phyloP scores from a whole-genome alignment of 2,888 invertebrate genomes.

The Monoplex corrugatus region DNA sequence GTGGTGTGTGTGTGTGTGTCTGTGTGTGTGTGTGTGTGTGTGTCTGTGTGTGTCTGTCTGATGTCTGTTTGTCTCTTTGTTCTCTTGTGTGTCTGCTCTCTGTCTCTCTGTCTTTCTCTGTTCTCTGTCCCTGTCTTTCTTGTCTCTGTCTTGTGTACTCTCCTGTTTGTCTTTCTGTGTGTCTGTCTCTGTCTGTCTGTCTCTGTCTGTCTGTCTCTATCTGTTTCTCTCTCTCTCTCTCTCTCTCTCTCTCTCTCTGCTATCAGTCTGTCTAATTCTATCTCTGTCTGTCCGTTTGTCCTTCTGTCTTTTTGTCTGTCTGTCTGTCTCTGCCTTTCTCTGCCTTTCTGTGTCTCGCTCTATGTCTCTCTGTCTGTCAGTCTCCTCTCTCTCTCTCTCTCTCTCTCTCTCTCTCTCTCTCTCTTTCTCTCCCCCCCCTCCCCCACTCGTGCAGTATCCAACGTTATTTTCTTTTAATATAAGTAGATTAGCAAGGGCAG shows the following conservation, averaged over 20 bases:
- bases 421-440: no score
- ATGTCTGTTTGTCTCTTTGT: no score
- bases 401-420: not conserved
- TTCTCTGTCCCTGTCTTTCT: not conserved
- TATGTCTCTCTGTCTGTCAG: not conserved
- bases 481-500: no score
- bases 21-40: no score
- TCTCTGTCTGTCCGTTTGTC: not conserved
- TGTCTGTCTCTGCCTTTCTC: not conserved
- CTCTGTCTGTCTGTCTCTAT: not conserved
- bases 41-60: no score
- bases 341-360: not conserved
- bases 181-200: not conserved
- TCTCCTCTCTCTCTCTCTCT: not conserved
- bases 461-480: no score
- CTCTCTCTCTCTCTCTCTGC: not conserved
- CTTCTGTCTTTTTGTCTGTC: not conserved
- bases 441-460: no score
- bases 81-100: no score
- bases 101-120: no score
- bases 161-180: not conserved
- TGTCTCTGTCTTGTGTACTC: not conserved
- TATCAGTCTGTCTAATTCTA: not conserved
- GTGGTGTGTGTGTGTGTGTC: no score
- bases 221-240: not conserved